These are phyloP conservation scores for Ispidina lecontei DNA, from an alignment of 2,797 vertebrate species.

Conservation along the genomic window DNA sequence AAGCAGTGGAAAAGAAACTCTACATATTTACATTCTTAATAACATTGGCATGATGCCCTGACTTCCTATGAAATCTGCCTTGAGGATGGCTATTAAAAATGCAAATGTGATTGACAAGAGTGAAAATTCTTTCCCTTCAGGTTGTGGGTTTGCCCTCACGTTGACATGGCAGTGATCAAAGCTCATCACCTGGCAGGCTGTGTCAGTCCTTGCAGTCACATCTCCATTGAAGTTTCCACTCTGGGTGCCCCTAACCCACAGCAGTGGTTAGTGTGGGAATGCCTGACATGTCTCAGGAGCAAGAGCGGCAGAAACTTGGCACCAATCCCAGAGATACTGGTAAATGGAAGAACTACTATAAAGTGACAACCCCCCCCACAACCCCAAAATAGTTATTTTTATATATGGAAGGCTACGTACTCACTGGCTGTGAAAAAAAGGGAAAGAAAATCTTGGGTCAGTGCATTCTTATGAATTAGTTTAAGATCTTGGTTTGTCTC, in stretches of 20 bases:
- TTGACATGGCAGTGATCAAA: background rate
- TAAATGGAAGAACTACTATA: background rate
- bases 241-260: background rate
- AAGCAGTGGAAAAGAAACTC: constrained; percentile 34
- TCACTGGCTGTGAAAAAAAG: background rate
- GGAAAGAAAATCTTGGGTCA: background rate
- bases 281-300: background rate
- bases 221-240: background rate
- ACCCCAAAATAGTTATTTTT: background rate
- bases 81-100: background rate
- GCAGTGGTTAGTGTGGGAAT: background rate
- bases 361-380: background rate
- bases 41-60: constrained; percentile 35
- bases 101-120: background rate
- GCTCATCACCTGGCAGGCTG: background rate
- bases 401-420: background rate
- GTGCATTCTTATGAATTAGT: background rate
- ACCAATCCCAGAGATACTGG: background rate
- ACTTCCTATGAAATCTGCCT: constrained; percentile 36
- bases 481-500: background rate
- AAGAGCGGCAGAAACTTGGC: background rate
- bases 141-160: rapidly evolving
- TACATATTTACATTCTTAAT: constrained; percentile 34
- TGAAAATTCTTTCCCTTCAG: background rate
- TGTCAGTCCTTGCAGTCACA: rapidly evolving